These are phyloP conservation scores for Sparus aurata DNA, from an alignment of 2,797 vertebrate genomes.

Conservation along the genomic window DNA sequence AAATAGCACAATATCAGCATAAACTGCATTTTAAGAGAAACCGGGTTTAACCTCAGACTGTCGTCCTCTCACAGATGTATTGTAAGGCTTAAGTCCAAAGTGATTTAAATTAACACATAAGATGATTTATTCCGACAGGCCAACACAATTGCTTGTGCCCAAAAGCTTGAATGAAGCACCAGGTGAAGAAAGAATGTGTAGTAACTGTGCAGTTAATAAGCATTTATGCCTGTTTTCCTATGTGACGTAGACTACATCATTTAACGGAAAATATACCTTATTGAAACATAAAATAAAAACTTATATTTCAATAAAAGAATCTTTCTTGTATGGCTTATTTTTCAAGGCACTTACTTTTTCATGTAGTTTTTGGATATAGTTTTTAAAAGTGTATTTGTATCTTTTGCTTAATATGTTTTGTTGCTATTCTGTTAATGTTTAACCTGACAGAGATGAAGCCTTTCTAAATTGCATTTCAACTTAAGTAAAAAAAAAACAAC, in stretches of 20 bases:
- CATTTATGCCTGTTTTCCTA: conserved; percentile 26
- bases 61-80: conserved; percentile 18
- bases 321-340: conserved; percentile 20
- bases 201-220: conserved; percentile 31
- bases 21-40: conserved; percentile 7
- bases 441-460: conserved; percentile 36
- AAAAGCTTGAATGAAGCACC: conserved; percentile 14
- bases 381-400: conserved; percentile 10
- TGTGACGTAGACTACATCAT: conserved; percentile 27
- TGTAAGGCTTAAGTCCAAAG: conserved; percentile 20
- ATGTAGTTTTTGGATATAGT: conserved; percentile 7
- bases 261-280: conserved; percentile 25
- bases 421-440: conserved; percentile 11
- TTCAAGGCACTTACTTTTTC: conserved; percentile 36
- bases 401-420: conserved; percentile 13
- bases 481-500: conserved; percentile 27
- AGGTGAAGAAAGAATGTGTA: conserved; percentile 14
- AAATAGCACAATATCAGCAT: conserved; percentile 4
- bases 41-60: conserved; percentile 9
- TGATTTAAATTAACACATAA: background rate
- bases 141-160: conserved; percentile 1
- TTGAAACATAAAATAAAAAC: conserved; percentile 19
- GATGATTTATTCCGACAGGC: conserved; percentile 3
- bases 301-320: conserved; percentile 11
- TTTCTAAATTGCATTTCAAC: conserved; percentile 48